Evolutionary conservation across 1,140 invertebrate genomes (phyloP).

Genomic region (Cyclina sinensis): DNA sequence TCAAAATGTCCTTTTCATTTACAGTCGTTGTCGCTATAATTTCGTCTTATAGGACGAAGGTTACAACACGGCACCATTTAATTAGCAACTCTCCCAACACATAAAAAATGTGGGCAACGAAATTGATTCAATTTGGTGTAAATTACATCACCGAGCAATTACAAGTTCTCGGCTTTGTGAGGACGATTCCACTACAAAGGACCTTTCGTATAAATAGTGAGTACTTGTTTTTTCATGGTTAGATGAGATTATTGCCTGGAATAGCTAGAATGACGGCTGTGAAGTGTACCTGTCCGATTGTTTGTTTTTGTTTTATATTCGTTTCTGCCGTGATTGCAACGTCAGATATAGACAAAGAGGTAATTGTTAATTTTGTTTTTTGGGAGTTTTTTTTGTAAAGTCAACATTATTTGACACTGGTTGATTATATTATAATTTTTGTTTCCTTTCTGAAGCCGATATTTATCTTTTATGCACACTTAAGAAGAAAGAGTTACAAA

Average conservation of each 20-base stretch:
- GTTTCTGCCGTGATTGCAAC: not conserved
- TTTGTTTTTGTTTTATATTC: not conserved
- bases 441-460: no score
- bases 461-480: no score
- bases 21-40: no score
- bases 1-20: no score
- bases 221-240: not conserved
- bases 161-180: not conserved
- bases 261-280: not conserved
- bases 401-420: no score
- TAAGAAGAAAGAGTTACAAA: no score
- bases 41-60: no score
- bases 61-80: not conserved
- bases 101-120: not conserved
- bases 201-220: not conserved
- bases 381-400: no score
- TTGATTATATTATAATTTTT: no score
- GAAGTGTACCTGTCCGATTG: not conserved
- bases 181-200: not conserved
- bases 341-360: not conserved
- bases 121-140: not conserved
- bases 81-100: not conserved
- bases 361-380: no score
- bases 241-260: not conserved
- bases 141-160: slow-evolving; percentile 10